Base-by-base conservation (phyloP, 2,113 vertebrate species). In the Chaetodon auriga region DNA sequence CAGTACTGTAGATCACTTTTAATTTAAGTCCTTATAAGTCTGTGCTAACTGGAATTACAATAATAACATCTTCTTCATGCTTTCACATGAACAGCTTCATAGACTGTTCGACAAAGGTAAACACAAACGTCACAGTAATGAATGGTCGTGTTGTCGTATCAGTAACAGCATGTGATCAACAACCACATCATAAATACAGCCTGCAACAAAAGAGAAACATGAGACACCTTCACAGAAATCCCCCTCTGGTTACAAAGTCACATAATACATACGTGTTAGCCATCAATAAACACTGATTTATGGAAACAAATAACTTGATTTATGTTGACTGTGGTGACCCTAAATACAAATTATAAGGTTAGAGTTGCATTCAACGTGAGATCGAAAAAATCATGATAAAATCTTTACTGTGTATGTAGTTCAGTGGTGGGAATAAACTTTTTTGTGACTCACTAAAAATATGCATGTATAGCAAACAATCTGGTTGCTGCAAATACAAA, bases 271-370 rank as follows among this genome's bases (percentile, higher is more conserved):
- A 5, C 5, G 53, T 48, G 6, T 76, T 14, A 57, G 1, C 0
- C 3, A 15, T 13, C 36, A 62, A 51, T 75, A 36, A 43, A 60
- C 11, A 25, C 18, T 45, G 23, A 71, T 63, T 61, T 25, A 79
- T 75, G n/a, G 48, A 57, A n/a, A 41, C n/a, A 80, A 68, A 80
- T 9, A 60, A 68, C 23, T 57, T 68, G 8, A 57, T 80, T 82
- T 16, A n/a, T 82, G 45, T 63, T 62, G 46, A 41, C 49, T 46
- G 64, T 21, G 10, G 38, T 57, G 73, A 57, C 57, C 8, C 23
- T n/a, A 62, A 64, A 49, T 30, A 64, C 18, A 18, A 71, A 72
- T 49, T 57, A 63, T 2, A 38, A 55, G 13, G 8, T 48, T 68
- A 41, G 15, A 71, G 21, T 45, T 68, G 19, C 25, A 48, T 57